Evolutionary conservation across 2,888 invertebrate genomes (phyloP), one percentile per base, ranked within the genome.

Genomic region (Odontocolon sp.): DNA sequence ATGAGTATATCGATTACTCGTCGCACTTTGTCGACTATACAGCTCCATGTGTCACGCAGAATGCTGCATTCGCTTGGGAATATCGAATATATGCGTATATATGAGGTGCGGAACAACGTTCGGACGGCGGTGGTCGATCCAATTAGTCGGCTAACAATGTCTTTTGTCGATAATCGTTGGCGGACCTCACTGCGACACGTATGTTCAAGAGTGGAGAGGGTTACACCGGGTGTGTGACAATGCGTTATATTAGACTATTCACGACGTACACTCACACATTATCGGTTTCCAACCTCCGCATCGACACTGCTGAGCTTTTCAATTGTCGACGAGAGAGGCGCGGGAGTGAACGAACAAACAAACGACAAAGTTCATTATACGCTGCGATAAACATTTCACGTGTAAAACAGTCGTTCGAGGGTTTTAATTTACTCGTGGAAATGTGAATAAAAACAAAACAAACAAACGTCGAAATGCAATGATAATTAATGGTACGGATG

Each of bases 361-460:
- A 69, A 67, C 73, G 73, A 26, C 73, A 69, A 79, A 63, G 21
- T 74, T 56, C 54, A 74, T 68, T 74, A 63, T 74, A 26, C 33
- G 50, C 59, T 38, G 42, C 61, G 28, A 54, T 80, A 82, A 81
- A 82, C 81, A 81, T 78, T 77, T 66, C 74, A 70, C 42, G 78
- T 73, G 71, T 66, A 70, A 69, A n/a, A n/a, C 71, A 68, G 71
- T 5, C n/a, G 23, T 47, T 5, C 21, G 23, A 21, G 23, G 9
- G 6, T 2, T 47, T 23, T 26, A 11, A 23, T n/a, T 5, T 47
- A 6, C 11, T 21, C 16, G 45, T 45, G n/a, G 3, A 8, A n/a
- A 21, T n/a, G 23, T n/a, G 45, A 9, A 16, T n/a, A 23, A n/a
- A 45, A n/a, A 9, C n/a, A 21, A 23, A 45, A n/a, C n/a, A n/a